Evolutionary conservation across 2,888 invertebrate genomes (phyloP), one percentile per base, ranked within the genome.

Genomic region (Plutella xylostella): DNA sequence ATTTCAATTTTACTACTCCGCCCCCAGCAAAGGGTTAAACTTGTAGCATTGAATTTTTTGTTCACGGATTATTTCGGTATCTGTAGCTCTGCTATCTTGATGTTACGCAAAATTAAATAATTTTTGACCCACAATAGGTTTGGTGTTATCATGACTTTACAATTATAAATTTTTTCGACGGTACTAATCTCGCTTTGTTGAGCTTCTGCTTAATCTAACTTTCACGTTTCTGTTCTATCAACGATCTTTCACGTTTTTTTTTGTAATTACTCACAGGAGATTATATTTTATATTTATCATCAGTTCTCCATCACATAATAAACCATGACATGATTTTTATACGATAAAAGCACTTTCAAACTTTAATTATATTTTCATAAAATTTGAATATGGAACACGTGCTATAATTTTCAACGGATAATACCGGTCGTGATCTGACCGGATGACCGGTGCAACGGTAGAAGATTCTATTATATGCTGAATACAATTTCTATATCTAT

Each of bases 1-100:
- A 83, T 83, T 80, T 83, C 83, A 82, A 78, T 80, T 80, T 77
- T 73, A 75, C 72, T 73, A 68, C 66, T 53, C 72, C 79, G 68
- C 74, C 74, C 72, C 60, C 68, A 52, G 61, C 60, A 56, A 80
- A 80, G 79, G 83, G 82, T 80, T 78, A 54, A 70, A 63, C 70
- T 65, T 68, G 67, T 61, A 62, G 52, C 63, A 22, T 12, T n/a
- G 17, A n/a, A 9, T 53, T 52, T 72, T 69, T 75, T 75, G 65
- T 72, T 62, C 55, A 48, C 57, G 71, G 77, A 79, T 79, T 74
- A 73, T 50, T 54, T 47, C 47, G 45, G 43, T 53, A 37, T 37
- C 20, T 20, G 33, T 14, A 33, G 33, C 12, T 18, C 19, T 7
- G 46, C 52, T 77, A 83, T 83, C 82, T 76, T 58, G 80, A 82